These are phyloP conservation scores for Drosophila baimaii DNA, from an alignment of 1,140 invertebrate species.

Conservation along the genomic window DNA sequence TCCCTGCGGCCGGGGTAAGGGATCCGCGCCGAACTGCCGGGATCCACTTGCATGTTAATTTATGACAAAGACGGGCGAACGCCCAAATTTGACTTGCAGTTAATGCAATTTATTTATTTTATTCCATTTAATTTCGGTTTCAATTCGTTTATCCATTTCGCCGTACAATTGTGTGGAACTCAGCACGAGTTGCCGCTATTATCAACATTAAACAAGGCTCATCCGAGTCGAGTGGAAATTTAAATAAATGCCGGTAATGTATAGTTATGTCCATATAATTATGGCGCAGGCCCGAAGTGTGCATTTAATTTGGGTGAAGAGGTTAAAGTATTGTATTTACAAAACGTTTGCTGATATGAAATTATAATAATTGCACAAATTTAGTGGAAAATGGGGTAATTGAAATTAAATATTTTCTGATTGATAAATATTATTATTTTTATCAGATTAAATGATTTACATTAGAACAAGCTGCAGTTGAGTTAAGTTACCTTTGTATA, in stretches of 20 bases:
- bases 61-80: conserved; percentile 57
- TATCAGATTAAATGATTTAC: too few species aligned
- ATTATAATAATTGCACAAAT: neutral
- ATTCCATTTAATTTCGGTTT: conserved; percentile 40
- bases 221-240: conserved; percentile 18
- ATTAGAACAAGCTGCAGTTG: too few species aligned
- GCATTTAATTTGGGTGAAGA: conserved; percentile 10
- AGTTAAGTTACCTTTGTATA: too few species aligned
- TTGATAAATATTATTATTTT: neutral
- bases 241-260: conserved; percentile 22
- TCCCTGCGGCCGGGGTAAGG: conserved; percentile 19
- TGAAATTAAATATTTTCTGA: neutral
- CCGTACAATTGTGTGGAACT: conserved; percentile 13
- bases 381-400: neutral
- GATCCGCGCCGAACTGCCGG: conserved; percentile 32
- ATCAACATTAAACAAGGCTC: conserved; percentile 38
- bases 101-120: conserved; percentile 73
- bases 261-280: conserved; percentile 13
- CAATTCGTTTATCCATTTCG: conserved; percentile 13
- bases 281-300: conserved; percentile 1
- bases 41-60: conserved; percentile 74
- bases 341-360: neutral
- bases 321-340: neutral
- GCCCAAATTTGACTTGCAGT: conserved; percentile 56
- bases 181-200: conserved; percentile 12